A percentile compares a stretch with the other conserved stretches of the same genome.
These are phyloP conservation scores for Drosophila pruinosa DNA, from an alignment of 1,140 invertebrate species.

Conservation along the genomic window DNA sequence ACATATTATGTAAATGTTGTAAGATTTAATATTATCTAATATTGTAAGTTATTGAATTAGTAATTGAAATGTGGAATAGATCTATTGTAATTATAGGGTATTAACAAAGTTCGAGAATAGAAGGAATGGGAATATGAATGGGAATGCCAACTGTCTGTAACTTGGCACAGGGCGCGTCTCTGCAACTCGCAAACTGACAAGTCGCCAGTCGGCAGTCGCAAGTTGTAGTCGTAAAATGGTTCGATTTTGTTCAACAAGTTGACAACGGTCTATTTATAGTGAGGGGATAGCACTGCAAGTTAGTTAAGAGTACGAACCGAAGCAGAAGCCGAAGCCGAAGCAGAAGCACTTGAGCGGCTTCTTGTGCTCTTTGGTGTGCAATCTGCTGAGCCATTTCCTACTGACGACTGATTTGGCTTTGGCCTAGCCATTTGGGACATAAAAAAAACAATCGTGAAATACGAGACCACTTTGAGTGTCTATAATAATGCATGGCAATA, in stretches of 20 bases:
- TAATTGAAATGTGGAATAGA: too few species aligned
- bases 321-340: not conserved
- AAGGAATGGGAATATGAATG: not conserved
- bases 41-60: too few species aligned
- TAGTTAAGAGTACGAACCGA: conserved; percentile 12
- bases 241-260: conserved; percentile 51
- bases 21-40: too few species aligned
- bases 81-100: conserved; percentile 10
- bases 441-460: conserved; percentile 37
- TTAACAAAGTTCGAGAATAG: not conserved
- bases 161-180: conserved; percentile 25
- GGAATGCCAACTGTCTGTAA: not conserved
- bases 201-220: not conserved
- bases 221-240: conserved; percentile 29
- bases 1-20: too few species aligned
- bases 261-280: conserved; percentile 44
- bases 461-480: conserved; percentile 25
- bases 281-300: conserved; percentile 10
- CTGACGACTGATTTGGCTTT: not conserved
- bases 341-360: conserved; percentile 33
- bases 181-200: not conserved
- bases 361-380: conserved; percentile 5
- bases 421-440: not conserved
- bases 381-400: conserved; percentile 43
- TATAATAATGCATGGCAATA: conserved; percentile 16